Percentiles rank a stretch among this genome's conserved stretches.
phyloP scores from a whole-genome alignment of 2,888 invertebrate species.

The Leptura quadrifasciata region DNA sequence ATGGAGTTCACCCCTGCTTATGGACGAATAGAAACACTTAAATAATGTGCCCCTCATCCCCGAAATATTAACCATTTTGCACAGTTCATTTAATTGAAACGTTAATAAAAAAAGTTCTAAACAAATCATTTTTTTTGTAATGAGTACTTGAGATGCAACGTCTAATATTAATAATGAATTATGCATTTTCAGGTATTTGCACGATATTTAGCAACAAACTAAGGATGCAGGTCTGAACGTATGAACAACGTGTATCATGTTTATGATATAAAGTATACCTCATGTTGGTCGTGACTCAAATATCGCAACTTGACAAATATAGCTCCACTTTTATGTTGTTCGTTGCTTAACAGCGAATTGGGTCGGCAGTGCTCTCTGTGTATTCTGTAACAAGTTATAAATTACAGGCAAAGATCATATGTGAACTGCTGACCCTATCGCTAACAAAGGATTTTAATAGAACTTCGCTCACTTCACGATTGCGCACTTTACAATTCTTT shows the following conservation, averaged over 20 bases:
- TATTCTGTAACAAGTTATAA: conserved; percentile 47
- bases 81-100: too few relatives aligned
- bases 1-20: too few relatives aligned
- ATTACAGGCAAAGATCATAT: conserved; percentile 54
- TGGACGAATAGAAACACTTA: too few relatives aligned
- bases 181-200: neutral
- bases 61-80: too few relatives aligned
- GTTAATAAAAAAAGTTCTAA: too few relatives aligned
- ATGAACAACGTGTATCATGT: conserved; percentile 37
- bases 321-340: conserved; percentile 39
- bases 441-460: conserved; percentile 41
- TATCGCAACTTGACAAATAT: conserved; percentile 47
- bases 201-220: conserved; percentile 12
- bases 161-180: neutral
- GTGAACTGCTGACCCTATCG: conserved; percentile 53
- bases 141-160: neutral
- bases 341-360: conserved; percentile 42
- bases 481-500: conserved; percentile 13
- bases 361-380: conserved; percentile 40
- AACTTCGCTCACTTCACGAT: conserved; percentile 20
- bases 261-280: conserved; percentile 34
- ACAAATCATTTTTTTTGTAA: neutral
- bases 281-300: conserved; percentile 46
- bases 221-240: conserved; percentile 9
- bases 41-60: too few relatives aligned